Evolutionary conservation across 2,113 vertebrate species (phyloP).

Genomic region (Apeltes quadracus): DNA sequence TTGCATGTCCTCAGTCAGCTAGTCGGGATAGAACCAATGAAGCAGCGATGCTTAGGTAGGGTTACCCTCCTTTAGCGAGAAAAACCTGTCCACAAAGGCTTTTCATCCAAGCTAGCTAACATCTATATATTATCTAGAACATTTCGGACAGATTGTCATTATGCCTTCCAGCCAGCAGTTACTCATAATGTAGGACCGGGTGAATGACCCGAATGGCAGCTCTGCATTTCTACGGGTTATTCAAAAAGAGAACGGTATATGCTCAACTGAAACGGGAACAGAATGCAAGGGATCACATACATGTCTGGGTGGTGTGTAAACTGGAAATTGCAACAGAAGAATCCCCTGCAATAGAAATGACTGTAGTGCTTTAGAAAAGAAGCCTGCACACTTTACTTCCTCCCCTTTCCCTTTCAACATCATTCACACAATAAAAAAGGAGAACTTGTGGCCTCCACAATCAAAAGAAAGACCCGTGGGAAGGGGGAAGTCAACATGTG

Average conservation of each 20-base stretch:
- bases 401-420: slow-evolving; percentile 13
- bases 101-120: background rate
- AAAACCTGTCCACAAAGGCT: background rate
- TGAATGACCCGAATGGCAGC: background rate
- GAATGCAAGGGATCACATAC: slow-evolving; percentile 2
- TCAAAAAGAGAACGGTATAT: background rate
- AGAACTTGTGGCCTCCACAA: slow-evolving; percentile 13
- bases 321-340: slow-evolving; percentile 12
- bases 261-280: background rate
- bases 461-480: slow-evolving; percentile 13
- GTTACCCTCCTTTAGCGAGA: background rate
- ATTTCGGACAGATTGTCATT: background rate
- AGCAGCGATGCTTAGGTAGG: background rate
- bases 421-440: slow-evolving; percentile 14
- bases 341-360: slow-evolving; percentile 5
- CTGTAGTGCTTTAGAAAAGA: background rate
- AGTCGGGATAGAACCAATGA: background rate
- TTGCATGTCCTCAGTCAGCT: background rate
- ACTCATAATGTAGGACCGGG: background rate
- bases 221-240: background rate
- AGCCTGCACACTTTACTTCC: slow-evolving; percentile 5
- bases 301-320: background rate
- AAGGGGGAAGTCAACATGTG: slow-evolving; percentile 49
- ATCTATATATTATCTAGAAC: background rate
- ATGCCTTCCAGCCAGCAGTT: background rate